A percentile compares a stretch with the other conserved stretches of the same genome.
Conservation (phyloP, 2,113 vertebrate genomes). For the Sula dactylatra region DNA sequence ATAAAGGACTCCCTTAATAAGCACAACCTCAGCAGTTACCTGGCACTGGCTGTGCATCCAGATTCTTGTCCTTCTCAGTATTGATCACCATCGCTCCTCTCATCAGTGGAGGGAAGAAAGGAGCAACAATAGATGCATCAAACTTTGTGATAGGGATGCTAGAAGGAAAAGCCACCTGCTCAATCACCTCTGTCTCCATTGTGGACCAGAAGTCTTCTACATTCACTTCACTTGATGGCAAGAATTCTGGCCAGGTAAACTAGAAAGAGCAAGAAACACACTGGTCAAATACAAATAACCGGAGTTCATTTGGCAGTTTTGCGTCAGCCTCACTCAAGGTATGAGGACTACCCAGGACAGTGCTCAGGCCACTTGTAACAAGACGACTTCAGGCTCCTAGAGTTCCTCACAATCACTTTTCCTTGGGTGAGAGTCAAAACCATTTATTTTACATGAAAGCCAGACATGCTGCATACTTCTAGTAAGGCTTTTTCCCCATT, state of each 20-base stretch:
- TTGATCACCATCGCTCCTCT: constrained; percentile 87
- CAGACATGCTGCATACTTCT: background rate
- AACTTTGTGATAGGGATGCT: constrained; percentile 93
- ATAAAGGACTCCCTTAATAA: background rate
- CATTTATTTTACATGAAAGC: background rate
- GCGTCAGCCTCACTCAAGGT: background rate
- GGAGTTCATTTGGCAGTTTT: background rate
- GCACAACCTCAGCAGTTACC: constrained; percentile 63
- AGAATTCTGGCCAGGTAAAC: constrained; percentile 95
- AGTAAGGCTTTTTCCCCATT: background rate
- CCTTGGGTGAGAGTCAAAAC: background rate
- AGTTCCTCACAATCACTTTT: background rate
- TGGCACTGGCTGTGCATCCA: constrained; percentile 67
- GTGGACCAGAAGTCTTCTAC: constrained; percentile 97
- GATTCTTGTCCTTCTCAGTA: constrained; percentile 92
- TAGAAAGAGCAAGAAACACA: constrained; percentile 56
- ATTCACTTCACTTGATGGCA: constrained; percentile 88
- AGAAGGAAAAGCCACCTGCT: constrained; percentile 91
- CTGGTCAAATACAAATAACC: background rate
- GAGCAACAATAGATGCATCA: constrained; percentile 95
- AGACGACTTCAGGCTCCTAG: background rate
- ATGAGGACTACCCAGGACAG: background rate
- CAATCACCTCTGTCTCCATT: constrained; percentile 95
- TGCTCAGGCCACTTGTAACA: background rate
- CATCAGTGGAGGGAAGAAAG: constrained; percentile 95